phyloP scores from a whole-genome alignment of 1,140 invertebrate genomes.

The Heliconius hewitsoni region DNA sequence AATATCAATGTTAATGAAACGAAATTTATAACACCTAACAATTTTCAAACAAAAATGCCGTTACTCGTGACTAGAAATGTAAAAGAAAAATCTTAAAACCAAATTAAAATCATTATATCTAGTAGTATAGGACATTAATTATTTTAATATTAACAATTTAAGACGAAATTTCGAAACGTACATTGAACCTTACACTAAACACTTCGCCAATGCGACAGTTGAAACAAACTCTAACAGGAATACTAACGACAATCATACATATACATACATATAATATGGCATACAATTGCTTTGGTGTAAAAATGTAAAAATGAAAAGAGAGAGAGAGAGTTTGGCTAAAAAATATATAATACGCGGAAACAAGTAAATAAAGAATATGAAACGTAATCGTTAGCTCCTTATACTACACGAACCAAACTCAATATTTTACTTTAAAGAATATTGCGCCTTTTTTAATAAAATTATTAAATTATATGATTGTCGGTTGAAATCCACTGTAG shows the following conservation, averaged over 20 bases:
- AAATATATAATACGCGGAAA: background rate
- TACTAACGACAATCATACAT: slow-evolving; percentile 18
- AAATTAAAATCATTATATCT: slow-evolving; percentile 63
- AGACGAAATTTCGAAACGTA: slow-evolving; percentile 39
- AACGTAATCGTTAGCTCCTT: background rate
- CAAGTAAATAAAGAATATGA: background rate
- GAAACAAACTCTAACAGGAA: slow-evolving; percentile 16
- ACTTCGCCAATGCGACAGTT: slow-evolving; percentile 32
- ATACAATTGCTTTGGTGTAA: slow-evolving; percentile 9
- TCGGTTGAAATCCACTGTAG: too few relatives aligned
- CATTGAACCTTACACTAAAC: slow-evolving; percentile 41
- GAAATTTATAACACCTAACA: slow-evolving; percentile 23
- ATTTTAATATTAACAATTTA: slow-evolving; percentile 58
- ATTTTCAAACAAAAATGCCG: slow-evolving; percentile 58
- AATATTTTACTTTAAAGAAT: too few relatives aligned
- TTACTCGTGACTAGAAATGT: slow-evolving; percentile 78
- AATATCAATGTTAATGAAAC: slow-evolving; percentile 32
- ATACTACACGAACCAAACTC: background rate
- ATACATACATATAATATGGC: background rate
- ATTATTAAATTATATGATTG: too few relatives aligned
- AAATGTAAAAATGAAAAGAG: background rate
- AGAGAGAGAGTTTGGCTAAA: background rate
- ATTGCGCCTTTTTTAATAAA: too few relatives aligned
- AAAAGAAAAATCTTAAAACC: slow-evolving; percentile 59
- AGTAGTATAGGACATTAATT: slow-evolving; percentile 68